Evolutionary conservation across 2,888 invertebrate genomes (phyloP).

Genomic region (Tipula unca): DNA sequence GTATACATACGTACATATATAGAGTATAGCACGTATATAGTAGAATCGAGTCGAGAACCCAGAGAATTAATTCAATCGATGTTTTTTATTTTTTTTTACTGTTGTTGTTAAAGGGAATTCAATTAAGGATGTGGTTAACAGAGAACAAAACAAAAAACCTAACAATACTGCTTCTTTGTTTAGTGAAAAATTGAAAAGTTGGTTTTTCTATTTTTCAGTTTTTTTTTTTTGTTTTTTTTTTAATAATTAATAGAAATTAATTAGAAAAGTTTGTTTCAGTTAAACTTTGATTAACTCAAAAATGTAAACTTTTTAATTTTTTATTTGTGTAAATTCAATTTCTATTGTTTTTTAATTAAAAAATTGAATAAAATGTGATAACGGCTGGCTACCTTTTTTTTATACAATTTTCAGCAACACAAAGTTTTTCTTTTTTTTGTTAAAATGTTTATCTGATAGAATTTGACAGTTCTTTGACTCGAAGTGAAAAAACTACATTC

Average conservation of each 20-base stretch:
- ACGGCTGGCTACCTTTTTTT: neutral
- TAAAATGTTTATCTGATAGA: neutral
- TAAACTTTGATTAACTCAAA: neutral
- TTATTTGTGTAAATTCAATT: neutral
- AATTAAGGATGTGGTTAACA: neutral
- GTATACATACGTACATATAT: too few species aligned
- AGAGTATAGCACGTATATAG: too few species aligned
- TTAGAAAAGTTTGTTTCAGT: neutral
- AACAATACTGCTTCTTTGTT: neutral
- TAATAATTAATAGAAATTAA: neutral
- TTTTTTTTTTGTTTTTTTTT: neutral
- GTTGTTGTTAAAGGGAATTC: neutral
- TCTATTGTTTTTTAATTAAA: slow-evolving; percentile 8
- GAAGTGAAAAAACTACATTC: too few species aligned
- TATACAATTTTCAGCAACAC: neutral
- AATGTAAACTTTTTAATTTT: neutral
- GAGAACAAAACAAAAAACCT: neutral
- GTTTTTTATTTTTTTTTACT: neutral
- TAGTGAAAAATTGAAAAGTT: neutral
- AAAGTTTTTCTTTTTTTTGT: neutral
- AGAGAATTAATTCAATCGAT: neutral
- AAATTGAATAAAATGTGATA: neutral
- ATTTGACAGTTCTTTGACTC: neutral
- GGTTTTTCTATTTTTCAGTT: neutral
- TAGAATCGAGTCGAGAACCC: neutral